Conservation (phyloP, 2,888 invertebrate species). For the Gymnosoma rotundatum region DNA sequence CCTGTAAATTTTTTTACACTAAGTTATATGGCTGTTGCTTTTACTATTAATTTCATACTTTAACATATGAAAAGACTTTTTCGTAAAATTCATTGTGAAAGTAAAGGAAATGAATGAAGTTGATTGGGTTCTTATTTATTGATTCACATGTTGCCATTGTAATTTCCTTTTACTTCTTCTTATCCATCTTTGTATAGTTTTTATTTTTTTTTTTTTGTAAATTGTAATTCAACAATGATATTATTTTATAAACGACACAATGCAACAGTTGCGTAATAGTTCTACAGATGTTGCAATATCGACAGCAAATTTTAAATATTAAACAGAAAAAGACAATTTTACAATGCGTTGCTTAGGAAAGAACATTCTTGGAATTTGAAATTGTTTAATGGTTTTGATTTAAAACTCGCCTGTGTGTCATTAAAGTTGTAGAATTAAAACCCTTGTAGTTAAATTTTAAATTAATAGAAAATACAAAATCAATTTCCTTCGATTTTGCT, state of each 20-base stretch:
- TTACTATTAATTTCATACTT: no score
- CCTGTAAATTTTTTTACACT: background rate
- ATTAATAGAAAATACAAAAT: no score
- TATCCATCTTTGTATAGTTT: no score
- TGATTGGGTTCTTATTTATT: conserved; percentile 60
- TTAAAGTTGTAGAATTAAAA: no score
- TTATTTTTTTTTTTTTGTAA: background rate
- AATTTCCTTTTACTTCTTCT: background rate
- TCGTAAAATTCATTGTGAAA: conserved; percentile 41
- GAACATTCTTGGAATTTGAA: no score
- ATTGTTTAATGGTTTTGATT: no score
- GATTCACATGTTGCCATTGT: conserved; percentile 48
- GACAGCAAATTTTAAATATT: no score
- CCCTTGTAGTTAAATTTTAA: no score
- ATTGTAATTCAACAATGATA: conserved; percentile 9
- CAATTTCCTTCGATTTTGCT: no score
- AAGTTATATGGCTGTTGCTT: background rate
- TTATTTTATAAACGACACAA: conserved; percentile 59
- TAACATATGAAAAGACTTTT: background rate
- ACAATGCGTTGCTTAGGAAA: no score
- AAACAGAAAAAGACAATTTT: no score
- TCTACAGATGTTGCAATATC: conserved; percentile 17
- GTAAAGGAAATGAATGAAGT: conserved; percentile 54
- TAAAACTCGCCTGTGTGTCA: no score
- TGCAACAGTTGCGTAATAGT: conserved; percentile 15